These are phyloP conservation scores for Gobionotothen gibberifrons DNA, from an alignment of 2,797 vertebrate genomes.

Conservation along the genomic window DNA sequence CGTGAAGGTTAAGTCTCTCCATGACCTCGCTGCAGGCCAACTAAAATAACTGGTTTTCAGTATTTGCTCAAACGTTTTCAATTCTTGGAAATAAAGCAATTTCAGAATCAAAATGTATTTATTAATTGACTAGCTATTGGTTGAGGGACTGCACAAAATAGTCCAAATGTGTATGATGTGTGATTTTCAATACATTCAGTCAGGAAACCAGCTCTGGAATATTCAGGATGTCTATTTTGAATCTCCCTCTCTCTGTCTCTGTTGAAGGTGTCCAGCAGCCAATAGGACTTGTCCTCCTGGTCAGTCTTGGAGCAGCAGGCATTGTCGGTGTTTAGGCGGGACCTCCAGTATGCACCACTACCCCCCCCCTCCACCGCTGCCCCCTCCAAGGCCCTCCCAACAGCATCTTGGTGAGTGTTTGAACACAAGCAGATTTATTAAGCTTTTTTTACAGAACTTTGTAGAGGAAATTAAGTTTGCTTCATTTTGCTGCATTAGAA, in stretches of 20 bases:
- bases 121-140: too few species aligned
- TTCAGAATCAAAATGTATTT: too few species aligned
- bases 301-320: slow-evolving; percentile 67
- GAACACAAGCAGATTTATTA: not conserved
- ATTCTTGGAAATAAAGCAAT: too few species aligned
- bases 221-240: not conserved
- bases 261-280: slow-evolving; percentile 63
- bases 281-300: slow-evolving; percentile 69
- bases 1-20: too few species aligned
- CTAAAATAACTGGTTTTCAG: too few species aligned
- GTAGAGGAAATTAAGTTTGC: not conserved
- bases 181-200: not conserved
- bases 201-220: not conserved
- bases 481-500: not conserved
- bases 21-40: too few species aligned
- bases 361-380: slow-evolving; percentile 39
- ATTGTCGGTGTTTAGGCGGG: slow-evolving; percentile 61
- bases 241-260: slow-evolving; percentile 8
- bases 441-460: slow-evolving; percentile 1
- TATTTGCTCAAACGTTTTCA: too few species aligned
- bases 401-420: slow-evolving; percentile 63
- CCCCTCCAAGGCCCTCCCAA: slow-evolving; percentile 47
- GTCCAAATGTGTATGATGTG: not conserved
- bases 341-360: slow-evolving; percentile 32
- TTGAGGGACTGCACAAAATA: too few species aligned